These are phyloP conservation scores for Ceratitis capitata DNA, from an alignment of 1,140 invertebrate genomes.

Conservation along the genomic window DNA sequence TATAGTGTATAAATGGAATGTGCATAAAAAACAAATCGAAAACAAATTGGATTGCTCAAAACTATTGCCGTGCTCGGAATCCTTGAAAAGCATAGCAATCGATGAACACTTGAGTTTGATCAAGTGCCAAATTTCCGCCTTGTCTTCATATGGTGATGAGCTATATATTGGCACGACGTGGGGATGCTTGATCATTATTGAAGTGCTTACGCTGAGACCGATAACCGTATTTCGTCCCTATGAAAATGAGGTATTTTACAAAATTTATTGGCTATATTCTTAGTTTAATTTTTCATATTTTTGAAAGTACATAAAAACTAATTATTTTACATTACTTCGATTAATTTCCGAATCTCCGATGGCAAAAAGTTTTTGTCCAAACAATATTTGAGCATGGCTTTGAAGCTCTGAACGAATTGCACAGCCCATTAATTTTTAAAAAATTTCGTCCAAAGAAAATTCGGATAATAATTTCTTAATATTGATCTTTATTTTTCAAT, in stretches of 20 bases:
- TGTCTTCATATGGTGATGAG: conserved; percentile 75
- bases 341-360: too few relatives aligned
- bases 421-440: too few relatives aligned
- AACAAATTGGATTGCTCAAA: conserved; percentile 92
- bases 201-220: conserved; percentile 80
- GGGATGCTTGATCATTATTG: conserved; percentile 90
- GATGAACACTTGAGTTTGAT: conserved; percentile 86
- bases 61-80: conserved; percentile 90
- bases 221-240: conserved; percentile 91
- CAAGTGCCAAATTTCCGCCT: conserved; percentile 84
- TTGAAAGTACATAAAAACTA: too few relatives aligned
- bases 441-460: too few relatives aligned
- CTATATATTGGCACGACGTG: conserved; percentile 91
- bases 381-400: too few relatives aligned
- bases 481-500: too few relatives aligned
- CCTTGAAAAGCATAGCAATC: conserved; percentile 88
- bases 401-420: too few relatives aligned
- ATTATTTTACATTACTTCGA: neutral
- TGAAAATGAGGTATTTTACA: conserved; percentile 80
- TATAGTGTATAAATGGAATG: conserved; percentile 87
- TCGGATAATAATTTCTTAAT: too few relatives aligned
- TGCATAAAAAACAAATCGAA: conserved; percentile 71
- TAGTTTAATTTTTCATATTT: neutral
- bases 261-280: too few relatives aligned
- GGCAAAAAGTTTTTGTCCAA: too few relatives aligned